phyloP scores from a whole-genome alignment of 2,888 invertebrate genomes.

The Euphydryas editha region DNA sequence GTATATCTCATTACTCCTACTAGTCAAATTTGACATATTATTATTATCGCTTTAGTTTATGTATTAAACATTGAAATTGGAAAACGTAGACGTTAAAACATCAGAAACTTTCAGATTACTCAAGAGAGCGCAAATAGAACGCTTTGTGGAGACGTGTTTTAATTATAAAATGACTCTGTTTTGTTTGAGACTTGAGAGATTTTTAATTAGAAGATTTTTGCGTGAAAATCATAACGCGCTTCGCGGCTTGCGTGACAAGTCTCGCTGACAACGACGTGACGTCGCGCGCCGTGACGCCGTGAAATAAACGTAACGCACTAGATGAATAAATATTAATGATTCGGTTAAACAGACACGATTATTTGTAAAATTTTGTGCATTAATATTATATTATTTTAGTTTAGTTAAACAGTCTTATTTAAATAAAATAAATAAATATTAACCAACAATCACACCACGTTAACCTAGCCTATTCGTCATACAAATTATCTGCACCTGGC shows the following conservation, averaged over 20 bases:
- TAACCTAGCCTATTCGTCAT: too few relatives aligned
- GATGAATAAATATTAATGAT: too few relatives aligned
- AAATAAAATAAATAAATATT: too few relatives aligned
- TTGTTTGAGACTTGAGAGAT: conserved; percentile 18
- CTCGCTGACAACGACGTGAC: neutral
- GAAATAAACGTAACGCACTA: neutral
- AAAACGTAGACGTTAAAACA: conserved; percentile 34
- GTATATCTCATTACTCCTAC: too few relatives aligned
- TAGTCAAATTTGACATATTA: too few relatives aligned
- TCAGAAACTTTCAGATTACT: conserved; percentile 42
- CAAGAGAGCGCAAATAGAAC: conserved; percentile 38
- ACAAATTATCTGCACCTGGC: too few relatives aligned
- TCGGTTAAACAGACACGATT: too few relatives aligned
- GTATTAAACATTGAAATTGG: neutral
- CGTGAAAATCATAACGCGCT: conserved; percentile 1
- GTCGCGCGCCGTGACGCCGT: neutral
- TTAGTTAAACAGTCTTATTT: too few relatives aligned
- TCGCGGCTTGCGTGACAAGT: conserved; percentile 11
- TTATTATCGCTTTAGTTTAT: neutral
- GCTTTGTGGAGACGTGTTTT: conserved; percentile 41
- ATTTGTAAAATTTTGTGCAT: too few relatives aligned
- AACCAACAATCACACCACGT: too few relatives aligned
- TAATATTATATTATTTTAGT: too few relatives aligned
- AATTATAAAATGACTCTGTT: conserved; percentile 42
- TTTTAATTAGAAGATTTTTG: conserved; percentile 21